Base-by-base conservation (phyloP, 2,113 vertebrate genomes). In the Callipepla squamata region DNA sequence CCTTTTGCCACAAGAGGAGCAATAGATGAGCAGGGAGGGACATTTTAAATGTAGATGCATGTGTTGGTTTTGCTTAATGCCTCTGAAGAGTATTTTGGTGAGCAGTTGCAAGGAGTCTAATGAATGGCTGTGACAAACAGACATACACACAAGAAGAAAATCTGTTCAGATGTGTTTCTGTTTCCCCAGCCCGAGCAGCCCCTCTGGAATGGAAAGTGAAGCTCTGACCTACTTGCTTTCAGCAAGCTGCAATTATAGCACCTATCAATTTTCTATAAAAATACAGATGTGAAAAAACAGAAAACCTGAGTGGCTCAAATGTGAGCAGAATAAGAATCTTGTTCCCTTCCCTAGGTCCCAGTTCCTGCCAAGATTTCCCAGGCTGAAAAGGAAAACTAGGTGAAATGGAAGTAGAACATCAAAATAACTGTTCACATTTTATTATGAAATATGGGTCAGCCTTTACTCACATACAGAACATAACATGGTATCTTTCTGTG, bases 221-320 rank as follows among this genome's bases (percentile, higher is more conserved):
- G 34, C 59, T 96, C 72, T 97, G 93, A 96, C 88, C 83, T 92
- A 87, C 79, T 96, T 96, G 45, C 92, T 95, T 94, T 96, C 89
- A 94, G 67, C 28, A 79, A 23, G 23, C 79, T 81, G 21, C 70
- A 94, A 96, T 97, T 96, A 94, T 28, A 96, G 68, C 3, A 6
- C 75, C 81, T 87, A 93, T 22, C 80, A 87, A 80, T 95, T 96
- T 95, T 87, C 85, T 65, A 77, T 90, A 87, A 95, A 91, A 94
- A 82, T 90, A 95, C 58, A 91, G 68, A 84, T 75, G 6, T 78
- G 87, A 73, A 72, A 51, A 69, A 89, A 81, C 78, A 82, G 55
- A 86, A 94, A 96, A 94, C 75, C 76, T 45, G 6, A 89, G 78
- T 62, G 61, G 70, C 32, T 82, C 87, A 92, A 93, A 94, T 78